Conservation (phyloP, 2,797 vertebrate genomes). For the Momotus momota region DNA sequence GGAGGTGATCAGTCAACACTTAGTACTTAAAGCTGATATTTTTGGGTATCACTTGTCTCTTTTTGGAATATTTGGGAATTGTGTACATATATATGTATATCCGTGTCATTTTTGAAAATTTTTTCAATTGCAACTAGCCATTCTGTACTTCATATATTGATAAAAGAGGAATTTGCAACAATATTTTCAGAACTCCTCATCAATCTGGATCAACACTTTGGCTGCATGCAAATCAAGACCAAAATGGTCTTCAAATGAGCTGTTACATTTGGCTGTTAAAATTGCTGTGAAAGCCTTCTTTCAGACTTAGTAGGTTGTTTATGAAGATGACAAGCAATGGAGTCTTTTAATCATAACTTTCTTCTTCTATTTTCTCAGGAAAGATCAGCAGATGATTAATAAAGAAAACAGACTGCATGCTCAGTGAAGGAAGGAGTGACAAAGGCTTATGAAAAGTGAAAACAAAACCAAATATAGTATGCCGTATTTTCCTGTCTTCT, state of each 20-base stretch:
- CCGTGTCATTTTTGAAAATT: neutral
- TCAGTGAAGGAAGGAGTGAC: neutral
- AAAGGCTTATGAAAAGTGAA: neutral
- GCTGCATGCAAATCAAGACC: neutral
- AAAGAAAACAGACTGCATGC: neutral
- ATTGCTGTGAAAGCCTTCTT: neutral
- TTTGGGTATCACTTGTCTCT: neutral
- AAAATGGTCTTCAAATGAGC: neutral
- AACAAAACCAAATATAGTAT: neutral
- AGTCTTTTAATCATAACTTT: neutral
- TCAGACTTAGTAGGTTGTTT: neutral
- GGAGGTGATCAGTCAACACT: neutral
- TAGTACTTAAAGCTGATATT: neutral
- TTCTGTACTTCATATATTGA: neutral
- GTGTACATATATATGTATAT: neutral
- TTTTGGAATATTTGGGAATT: neutral
- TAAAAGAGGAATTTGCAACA: neutral
- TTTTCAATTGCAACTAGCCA: neutral
- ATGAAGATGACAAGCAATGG: neutral
- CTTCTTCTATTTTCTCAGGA: neutral
- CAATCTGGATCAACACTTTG: neutral
- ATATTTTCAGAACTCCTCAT: neutral
- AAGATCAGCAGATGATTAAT: neutral
- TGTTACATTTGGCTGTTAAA: constrained; percentile 2
- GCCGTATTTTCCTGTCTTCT: neutral